Conservation (phyloP, 2,888 invertebrate genomes). For the Drosophila bunnanda region DNA sequence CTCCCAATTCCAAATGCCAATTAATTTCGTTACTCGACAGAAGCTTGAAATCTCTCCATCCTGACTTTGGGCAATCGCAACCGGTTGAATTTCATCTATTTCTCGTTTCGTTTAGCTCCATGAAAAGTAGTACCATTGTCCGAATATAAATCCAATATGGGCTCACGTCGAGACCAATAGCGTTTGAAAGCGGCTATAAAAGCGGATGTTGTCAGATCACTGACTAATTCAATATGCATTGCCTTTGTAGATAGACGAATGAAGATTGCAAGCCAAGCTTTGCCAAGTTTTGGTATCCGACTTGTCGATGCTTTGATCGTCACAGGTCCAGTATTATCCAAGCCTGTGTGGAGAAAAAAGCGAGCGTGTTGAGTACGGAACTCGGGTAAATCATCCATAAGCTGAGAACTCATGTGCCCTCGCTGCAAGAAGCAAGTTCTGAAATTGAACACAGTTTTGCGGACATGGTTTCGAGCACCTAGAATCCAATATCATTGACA, state of each 20-base stretch:
- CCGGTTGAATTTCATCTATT: too few species aligned
- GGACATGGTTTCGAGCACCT: neutral
- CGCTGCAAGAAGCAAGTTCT: neutral
- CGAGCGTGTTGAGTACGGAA: neutral
- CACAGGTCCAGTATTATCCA: too few species aligned
- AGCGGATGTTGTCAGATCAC: constrained; percentile 1
- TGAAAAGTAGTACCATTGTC: too few species aligned
- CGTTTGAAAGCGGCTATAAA: constrained; percentile 1
- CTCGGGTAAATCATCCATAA: neutral
- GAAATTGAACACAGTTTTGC: neutral
- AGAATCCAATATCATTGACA: neutral
- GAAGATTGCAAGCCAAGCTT: constrained; percentile 5
- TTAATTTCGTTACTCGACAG: too few species aligned
- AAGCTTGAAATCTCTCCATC: too few species aligned
- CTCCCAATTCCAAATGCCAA: too few species aligned
- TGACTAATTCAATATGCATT: neutral
- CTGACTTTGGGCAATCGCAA: too few species aligned
- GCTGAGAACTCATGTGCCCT: neutral
- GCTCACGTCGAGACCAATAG: neutral
- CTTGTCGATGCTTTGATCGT: constrained; percentile 4
- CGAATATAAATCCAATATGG: too few species aligned
- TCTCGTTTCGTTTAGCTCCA: too few species aligned
- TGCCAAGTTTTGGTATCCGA: neutral
- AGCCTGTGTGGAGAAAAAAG: constrained; percentile 7
- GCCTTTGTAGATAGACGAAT: constrained; percentile 2